Percentiles rank a stretch among this genome's conserved stretches.
These are phyloP conservation scores for Zophobas atratus DNA, from an alignment of 1,140 invertebrate genomes.

Conservation along the genomic window DNA sequence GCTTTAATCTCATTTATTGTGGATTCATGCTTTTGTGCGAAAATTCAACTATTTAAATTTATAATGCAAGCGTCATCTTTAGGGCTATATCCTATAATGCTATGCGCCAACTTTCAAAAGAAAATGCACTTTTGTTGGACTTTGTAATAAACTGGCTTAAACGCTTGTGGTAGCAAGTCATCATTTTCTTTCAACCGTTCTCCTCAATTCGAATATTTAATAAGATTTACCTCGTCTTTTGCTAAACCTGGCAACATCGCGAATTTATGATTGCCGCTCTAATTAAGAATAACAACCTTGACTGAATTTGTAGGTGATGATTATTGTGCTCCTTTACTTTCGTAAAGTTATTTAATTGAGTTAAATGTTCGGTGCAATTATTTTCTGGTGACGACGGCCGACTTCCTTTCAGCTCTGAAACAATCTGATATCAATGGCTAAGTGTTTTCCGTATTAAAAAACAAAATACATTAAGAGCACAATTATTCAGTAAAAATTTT, in stretches of 20 bases:
- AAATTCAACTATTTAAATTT: conserved; percentile 34
- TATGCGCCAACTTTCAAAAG: too few species aligned
- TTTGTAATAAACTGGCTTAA: too few species aligned
- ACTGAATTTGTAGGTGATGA: conserved; percentile 7
- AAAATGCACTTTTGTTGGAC: too few species aligned
- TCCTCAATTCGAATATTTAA: neutral
- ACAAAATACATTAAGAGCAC: too few species aligned
- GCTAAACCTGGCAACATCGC: neutral
- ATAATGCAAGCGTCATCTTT: neutral
- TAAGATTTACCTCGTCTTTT: neutral
- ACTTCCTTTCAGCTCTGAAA: neutral
- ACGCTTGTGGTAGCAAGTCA: too few species aligned
- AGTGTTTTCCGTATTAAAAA: too few species aligned
- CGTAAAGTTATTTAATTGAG: neutral
- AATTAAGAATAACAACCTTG: conserved; percentile 20
- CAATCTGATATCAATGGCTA: too few species aligned
- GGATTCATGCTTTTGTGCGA: conserved; percentile 31
- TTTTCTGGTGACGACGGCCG: neutral
- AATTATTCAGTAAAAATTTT: too few species aligned
- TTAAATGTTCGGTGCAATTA: conserved; percentile 12
- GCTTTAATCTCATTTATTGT: conserved; percentile 36
- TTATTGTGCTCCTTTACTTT: conserved; percentile 6
- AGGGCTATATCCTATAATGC: too few species aligned
- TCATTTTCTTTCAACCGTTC: too few species aligned
- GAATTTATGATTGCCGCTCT: neutral